phyloP scores from a whole-genome alignment of 2,888 invertebrate genomes.

The Lasioglossum villosulum region DNA sequence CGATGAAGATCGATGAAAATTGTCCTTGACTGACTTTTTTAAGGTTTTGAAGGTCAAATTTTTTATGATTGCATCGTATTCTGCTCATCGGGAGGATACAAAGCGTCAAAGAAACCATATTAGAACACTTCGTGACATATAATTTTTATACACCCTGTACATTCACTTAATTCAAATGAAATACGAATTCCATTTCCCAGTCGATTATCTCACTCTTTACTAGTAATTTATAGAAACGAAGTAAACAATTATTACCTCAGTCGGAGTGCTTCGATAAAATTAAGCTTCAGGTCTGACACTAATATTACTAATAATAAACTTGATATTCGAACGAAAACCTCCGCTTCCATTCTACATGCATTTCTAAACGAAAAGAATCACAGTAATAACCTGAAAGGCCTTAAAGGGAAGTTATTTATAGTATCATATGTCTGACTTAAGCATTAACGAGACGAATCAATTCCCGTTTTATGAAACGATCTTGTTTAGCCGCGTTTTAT shows the following conservation, averaged over 20 bases:
- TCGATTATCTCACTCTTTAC: neutral
- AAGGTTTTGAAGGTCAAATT: no score
- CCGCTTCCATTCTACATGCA: neutral
- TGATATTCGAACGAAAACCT: neutral
- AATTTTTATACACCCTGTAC: no score
- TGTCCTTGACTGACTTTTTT: no score
- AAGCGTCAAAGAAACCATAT: no score
- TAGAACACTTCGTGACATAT: no score
- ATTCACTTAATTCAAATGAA: neutral
- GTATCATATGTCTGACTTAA: conserved; percentile 1
- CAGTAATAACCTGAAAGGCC: neutral
- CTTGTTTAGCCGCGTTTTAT: conserved; percentile 5
- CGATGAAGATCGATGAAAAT: no score
- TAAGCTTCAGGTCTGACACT: neutral
- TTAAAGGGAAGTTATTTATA: neutral
- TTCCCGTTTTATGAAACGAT: conserved; percentile 3
- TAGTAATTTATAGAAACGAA: neutral
- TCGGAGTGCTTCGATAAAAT: neutral
- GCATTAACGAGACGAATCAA: conserved; percentile 12
- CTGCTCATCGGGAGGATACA: no score
- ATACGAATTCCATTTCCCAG: neutral
- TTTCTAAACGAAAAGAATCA: neutral
- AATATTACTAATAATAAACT: neutral
- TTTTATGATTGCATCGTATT: no score
- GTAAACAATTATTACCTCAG: neutral